A percentile compares a stretch with the other conserved stretches of the same genome.
These are phyloP conservation scores for Cathartes aura DNA, from an alignment of 2,113 vertebrate species.

Conservation along the genomic window DNA sequence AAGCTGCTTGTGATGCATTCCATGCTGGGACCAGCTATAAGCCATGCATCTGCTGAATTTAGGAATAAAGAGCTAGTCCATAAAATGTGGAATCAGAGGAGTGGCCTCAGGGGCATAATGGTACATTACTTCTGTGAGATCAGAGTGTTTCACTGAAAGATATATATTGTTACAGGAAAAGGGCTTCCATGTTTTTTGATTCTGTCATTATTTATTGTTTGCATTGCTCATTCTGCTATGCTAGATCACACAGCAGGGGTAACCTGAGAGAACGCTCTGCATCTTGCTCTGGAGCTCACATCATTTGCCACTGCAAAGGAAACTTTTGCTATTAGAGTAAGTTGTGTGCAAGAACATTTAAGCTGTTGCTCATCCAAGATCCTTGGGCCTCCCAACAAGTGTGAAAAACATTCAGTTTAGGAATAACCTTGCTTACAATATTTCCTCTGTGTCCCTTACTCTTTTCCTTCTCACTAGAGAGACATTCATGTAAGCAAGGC, in stretches of 20 bases:
- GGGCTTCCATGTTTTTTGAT: constrained; percentile 35
- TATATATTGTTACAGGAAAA: constrained; percentile 58
- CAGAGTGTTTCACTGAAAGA: constrained; percentile 55
- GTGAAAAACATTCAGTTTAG: not conserved
- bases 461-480: not conserved
- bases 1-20: constrained; percentile 68
- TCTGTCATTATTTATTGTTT: constrained; percentile 54
- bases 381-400: not conserved
- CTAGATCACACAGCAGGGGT: not conserved
- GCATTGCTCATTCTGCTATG: not conserved
- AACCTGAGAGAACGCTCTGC: not conserved
- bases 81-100: constrained; percentile 62
- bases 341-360: not conserved
- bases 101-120: constrained; percentile 55
- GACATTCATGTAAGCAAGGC: not conserved
- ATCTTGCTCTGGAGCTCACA: not conserved
- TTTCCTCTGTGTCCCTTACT: not conserved
- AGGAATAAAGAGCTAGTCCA: constrained; percentile 60
- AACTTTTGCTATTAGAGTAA: not conserved
- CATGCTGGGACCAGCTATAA: constrained; percentile 59
- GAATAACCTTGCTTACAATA: not conserved
- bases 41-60: constrained; percentile 54
- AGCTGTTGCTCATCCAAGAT: not conserved
- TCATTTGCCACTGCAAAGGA: not conserved
- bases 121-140: constrained; percentile 51